Conservation (phyloP, 2,888 invertebrate genomes). For the Ectropis crepuscularia region DNA sequence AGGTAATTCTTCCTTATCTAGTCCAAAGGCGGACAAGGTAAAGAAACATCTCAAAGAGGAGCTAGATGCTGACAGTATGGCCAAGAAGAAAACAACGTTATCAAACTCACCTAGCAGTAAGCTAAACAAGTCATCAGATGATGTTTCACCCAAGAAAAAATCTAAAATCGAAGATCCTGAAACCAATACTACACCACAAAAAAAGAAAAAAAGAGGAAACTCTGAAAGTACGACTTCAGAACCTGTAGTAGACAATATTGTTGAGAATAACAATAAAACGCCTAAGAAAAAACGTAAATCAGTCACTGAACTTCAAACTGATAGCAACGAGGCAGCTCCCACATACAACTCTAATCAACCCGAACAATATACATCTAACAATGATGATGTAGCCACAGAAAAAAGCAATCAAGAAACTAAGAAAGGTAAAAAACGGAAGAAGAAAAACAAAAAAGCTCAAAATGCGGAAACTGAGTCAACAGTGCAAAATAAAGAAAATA, state of each 20-base stretch:
- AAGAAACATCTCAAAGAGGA: conserved; percentile 73
- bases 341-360: conserved; percentile 1
- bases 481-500: not conserved
- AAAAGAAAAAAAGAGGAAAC: conserved; percentile 56
- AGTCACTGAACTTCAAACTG: conserved; percentile 26
- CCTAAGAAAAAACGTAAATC: conserved; percentile 46
- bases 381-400: not conserved
- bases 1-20: conserved; percentile 41
- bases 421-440: conserved; percentile 42
- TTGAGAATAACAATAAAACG: conserved; percentile 33
- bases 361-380: conserved; percentile 14
- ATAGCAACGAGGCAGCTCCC: conserved; percentile 12
- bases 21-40: conserved; percentile 73
- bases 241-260: not conserved
- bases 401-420: conserved; percentile 23
- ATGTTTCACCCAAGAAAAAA: conserved; percentile 29
- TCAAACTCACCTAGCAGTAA: conserved; percentile 19
- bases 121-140: conserved; percentile 10
- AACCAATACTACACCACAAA: conserved; percentile 54
- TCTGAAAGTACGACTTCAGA: conserved; percentile 16
- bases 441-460: conserved; percentile 29
- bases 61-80: conserved; percentile 52
- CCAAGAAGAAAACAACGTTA: conserved; percentile 40
- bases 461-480: not conserved
- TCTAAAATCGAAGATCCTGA: conserved; percentile 35